phyloP scores from a whole-genome alignment of 2,888 invertebrate genomes.

The Watsonalla cultraria region DNA sequence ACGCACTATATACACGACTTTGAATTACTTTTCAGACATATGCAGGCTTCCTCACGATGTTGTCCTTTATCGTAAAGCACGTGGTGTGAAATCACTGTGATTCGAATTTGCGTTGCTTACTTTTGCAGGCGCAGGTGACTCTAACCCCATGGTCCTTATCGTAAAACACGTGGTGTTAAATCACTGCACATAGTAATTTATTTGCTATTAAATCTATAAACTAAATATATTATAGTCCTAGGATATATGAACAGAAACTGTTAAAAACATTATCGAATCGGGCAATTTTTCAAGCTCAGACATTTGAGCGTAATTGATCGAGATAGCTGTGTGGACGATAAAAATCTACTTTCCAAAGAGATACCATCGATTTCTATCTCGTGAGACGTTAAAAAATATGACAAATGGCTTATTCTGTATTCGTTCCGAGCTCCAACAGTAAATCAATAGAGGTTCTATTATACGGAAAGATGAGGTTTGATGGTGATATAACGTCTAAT shows the following conservation, averaged over 20 bases:
- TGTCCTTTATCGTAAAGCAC: too few relatives aligned
- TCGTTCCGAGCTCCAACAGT: constrained; percentile 34
- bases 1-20: too few relatives aligned
- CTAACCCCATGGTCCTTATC: too few relatives aligned
- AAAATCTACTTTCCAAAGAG: not conserved
- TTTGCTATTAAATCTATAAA: too few relatives aligned
- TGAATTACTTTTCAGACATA: too few relatives aligned
- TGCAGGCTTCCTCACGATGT: too few relatives aligned
- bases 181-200: too few relatives aligned
- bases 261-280: not conserved
- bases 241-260: not conserved
- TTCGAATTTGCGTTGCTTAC: too few relatives aligned
- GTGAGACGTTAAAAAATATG: constrained; percentile 32
- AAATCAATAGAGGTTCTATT: constrained; percentile 47
- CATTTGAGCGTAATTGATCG: constrained; percentile 2
- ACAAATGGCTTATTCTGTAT: constrained; percentile 46
- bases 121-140: too few relatives aligned
- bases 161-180: too few relatives aligned
- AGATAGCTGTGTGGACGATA: not conserved
- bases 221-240: not conserved
- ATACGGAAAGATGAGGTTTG: constrained; percentile 29
- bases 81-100: too few relatives aligned
- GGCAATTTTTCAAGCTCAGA: not conserved
- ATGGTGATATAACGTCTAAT: constrained; percentile 31
- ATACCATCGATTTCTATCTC: constrained; percentile 16